phyloP scores from a whole-genome alignment of 2,888 invertebrate species.

The Agrenia bidenticulata region DNA sequence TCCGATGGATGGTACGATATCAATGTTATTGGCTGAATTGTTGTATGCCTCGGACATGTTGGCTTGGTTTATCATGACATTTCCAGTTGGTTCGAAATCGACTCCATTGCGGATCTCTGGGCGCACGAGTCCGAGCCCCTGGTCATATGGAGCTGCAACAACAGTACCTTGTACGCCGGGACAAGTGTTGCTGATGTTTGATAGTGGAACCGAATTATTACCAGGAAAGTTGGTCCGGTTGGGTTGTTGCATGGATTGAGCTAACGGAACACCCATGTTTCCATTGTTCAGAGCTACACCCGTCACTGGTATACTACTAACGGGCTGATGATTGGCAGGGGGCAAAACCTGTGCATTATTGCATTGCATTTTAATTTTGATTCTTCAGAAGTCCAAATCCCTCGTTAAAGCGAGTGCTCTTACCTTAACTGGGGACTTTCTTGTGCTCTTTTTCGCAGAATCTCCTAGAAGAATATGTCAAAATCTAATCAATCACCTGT shows the following conservation, averaged over 20 bases:
- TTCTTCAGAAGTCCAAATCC: conserved; percentile 7
- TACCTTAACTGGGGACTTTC: conserved; percentile 52
- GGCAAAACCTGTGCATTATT: conserved; percentile 18
- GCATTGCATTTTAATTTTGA: not conserved
- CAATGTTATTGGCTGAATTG: conserved; percentile 8
- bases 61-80: too few species aligned
- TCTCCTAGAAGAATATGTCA: conserved; percentile 40
- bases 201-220: conserved; percentile 13
- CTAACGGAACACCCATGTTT: conserved; percentile 27
- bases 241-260: conserved; percentile 18
- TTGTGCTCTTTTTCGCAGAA: conserved; percentile 47
- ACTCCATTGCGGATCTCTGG: not conserved
- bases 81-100: not conserved
- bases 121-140: too few species aligned
- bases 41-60: conserved; percentile 7
- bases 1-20: not conserved
- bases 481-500: not conserved
- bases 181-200: conserved; percentile 18
- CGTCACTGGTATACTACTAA: conserved; percentile 13
- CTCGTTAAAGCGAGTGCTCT: conserved; percentile 9
- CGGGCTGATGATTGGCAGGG: conserved; percentile 11
- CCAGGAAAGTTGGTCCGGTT: conserved; percentile 2
- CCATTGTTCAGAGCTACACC: conserved; percentile 38
- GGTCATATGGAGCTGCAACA: not conserved
- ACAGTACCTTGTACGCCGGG: conserved; percentile 37